Percentiles rank a stretch among this genome's conserved stretches.
phyloP scores from a whole-genome alignment of 1,140 invertebrate species.

The Steinernema feltiae region DNA sequence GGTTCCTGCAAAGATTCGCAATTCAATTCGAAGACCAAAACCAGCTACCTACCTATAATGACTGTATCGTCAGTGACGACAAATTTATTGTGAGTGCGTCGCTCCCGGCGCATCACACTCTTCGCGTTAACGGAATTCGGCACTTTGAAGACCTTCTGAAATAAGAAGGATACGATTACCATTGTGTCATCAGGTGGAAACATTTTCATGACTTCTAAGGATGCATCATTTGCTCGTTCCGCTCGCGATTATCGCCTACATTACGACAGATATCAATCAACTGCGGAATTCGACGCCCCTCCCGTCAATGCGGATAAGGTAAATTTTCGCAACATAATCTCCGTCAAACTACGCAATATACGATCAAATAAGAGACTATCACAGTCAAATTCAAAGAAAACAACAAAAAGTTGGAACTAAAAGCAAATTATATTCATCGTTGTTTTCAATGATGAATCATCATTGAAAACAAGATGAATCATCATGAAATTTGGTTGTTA shows the following conservation, averaged over 20 bases:
- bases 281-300: constrained; percentile 1
- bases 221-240: neutral
- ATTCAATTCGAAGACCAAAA: neutral
- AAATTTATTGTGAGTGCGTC: constrained; percentile 97
- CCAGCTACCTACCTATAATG: constrained; percentile 70
- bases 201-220: neutral
- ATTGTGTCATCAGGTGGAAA: neutral
- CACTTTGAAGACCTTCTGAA: constrained; percentile 63
- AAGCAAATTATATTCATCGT: too few species aligned
- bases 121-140: constrained; percentile 72
- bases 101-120: constrained; percentile 73
- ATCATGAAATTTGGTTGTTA: too few species aligned
- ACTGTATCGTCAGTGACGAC: constrained; percentile 90
- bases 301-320: neutral
- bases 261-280: constrained; percentile 8
- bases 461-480: too few species aligned
- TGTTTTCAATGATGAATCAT: too few species aligned
- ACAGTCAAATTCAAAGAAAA: neutral
- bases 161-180: constrained; percentile 23
- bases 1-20: constrained; percentile 67
- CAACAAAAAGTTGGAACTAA: too few species aligned
- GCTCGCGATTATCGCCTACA: neutral
- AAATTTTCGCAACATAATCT: neutral
- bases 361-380: neutral
- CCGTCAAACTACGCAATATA: neutral